A percentile compares a stretch with the other conserved stretches of the same genome.
These are phyloP conservation scores for Argyresthia goedartella DNA, from an alignment of 2,888 invertebrate species.

Conservation along the genomic window DNA sequence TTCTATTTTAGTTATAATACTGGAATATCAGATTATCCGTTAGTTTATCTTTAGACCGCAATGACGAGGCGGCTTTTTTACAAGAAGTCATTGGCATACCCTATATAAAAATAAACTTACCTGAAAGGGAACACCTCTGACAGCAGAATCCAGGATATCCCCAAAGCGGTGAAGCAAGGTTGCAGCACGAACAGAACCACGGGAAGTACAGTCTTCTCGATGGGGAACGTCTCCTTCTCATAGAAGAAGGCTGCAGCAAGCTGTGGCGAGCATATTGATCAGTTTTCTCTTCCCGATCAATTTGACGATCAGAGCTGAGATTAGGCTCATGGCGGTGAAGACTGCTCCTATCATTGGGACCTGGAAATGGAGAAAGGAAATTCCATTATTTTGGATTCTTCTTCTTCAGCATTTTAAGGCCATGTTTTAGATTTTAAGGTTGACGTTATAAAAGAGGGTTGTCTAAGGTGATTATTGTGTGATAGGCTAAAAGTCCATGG, in stretches of 20 bases:
- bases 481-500: too few relatives aligned
- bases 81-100: too few relatives aligned
- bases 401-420: too few relatives aligned
- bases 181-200: conserved; percentile 47
- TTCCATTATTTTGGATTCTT: too few relatives aligned
- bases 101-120: conserved; percentile 24
- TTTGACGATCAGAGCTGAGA: conserved; percentile 47
- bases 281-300: conserved; percentile 49
- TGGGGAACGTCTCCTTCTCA: conserved; percentile 40
- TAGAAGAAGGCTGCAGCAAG: conserved; percentile 47
- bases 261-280: conserved; percentile 38
- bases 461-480: too few relatives aligned
- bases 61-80: too few relatives aligned
- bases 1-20: too few relatives aligned
- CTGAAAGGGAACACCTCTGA: conserved; percentile 72
- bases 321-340: conserved; percentile 39
- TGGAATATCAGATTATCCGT: too few relatives aligned
- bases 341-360: conserved; percentile 39
- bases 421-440: too few relatives aligned
- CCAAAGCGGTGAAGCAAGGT: conserved; percentile 43
- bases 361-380: conserved; percentile 25
- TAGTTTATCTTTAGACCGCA: too few relatives aligned
- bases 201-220: conserved; percentile 46
- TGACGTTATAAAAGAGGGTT: too few relatives aligned
- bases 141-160: conserved; percentile 68